Percentiles rank a stretch among this genome's conserved stretches.
phyloP scores from a whole-genome alignment of 2,113 vertebrate species.

The Salvelinus fontinalis region DNA sequence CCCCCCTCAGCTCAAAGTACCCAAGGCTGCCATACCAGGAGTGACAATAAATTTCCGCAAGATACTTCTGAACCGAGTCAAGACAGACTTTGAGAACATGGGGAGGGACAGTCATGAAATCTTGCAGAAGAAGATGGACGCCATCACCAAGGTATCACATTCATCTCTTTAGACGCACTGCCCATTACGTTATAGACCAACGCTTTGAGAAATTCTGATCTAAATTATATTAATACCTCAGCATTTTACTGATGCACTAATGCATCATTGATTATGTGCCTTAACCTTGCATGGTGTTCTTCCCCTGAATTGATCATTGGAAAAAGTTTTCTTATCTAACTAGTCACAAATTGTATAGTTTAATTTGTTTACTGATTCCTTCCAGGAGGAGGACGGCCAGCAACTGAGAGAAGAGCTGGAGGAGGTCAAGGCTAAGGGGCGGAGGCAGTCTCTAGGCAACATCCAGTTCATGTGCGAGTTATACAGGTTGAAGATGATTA shows the following conservation, averaged over 20 bases:
- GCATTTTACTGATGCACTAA: neutral
- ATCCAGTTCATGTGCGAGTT: conserved; percentile 90
- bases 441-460: conserved; percentile 84
- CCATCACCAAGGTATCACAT: conserved; percentile 72
- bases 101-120: conserved; percentile 84
- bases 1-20: conserved; percentile 81
- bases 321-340: neutral
- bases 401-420: conserved; percentile 83
- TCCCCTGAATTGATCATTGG: neutral
- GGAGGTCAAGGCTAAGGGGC: conserved; percentile 80
- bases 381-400: conserved; percentile 74
- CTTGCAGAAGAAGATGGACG: conserved; percentile 87
- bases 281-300: neutral
- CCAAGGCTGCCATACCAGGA: conserved; percentile 82
- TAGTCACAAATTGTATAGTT: too few relatives aligned
- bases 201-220: too few relatives aligned
- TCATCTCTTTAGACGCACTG: neutral
- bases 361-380: neutral
- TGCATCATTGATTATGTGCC: neutral
- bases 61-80: conserved; percentile 85
- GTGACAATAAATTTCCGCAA: conserved; percentile 87
- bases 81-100: conserved; percentile 87
- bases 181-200: neutral
- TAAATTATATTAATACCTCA: too few relatives aligned
- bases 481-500: conserved; percentile 90